These are phyloP conservation scores for Ispidina picta DNA, from an alignment of 2,797 vertebrate species.

Conservation along the genomic window DNA sequence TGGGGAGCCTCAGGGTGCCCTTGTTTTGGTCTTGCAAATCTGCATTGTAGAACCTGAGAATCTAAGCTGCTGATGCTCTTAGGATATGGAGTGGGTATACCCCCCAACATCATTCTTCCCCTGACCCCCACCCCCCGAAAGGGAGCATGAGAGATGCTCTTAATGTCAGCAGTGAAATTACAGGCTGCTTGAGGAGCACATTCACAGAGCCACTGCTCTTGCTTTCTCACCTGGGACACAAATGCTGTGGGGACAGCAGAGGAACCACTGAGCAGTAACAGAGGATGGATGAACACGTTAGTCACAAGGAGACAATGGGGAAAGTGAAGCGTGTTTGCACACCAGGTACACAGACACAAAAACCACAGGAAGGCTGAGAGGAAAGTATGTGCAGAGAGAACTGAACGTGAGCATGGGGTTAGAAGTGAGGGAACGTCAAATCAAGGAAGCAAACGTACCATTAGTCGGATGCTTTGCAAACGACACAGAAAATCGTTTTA, in stretches of 20 bases:
- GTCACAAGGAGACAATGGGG: constrained; percentile 27
- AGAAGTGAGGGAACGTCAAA: constrained; percentile 82
- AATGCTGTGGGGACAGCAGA: background rate
- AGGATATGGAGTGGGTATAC: background rate
- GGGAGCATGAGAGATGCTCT: background rate
- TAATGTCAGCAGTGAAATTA: background rate
- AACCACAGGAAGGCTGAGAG: constrained; percentile 28
- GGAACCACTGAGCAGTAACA: constrained; percentile 10
- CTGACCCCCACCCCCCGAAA: background rate
- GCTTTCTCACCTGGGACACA: background rate
- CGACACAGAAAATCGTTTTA: constrained; percentile 99
- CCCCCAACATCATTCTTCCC: background rate
- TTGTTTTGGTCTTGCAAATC: background rate
- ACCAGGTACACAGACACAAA: constrained; percentile 27
- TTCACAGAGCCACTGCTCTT: background rate
- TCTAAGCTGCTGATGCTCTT: background rate
- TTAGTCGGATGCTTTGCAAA: constrained; percentile 99
- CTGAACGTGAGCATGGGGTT: constrained; percentile 79
- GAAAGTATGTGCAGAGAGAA: constrained; percentile 71
- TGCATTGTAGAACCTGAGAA: background rate
- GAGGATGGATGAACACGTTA: constrained; percentile 14
- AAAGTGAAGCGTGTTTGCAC: constrained; percentile 18
- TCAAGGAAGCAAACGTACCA: constrained; percentile 99
- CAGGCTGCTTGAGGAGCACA: background rate
- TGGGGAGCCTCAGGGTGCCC: background rate